A percentile compares a stretch with the other conserved stretches of the same genome.
Conservation (phyloP, 1,140 invertebrate species). For the Chionoecetes opilio region DNA sequence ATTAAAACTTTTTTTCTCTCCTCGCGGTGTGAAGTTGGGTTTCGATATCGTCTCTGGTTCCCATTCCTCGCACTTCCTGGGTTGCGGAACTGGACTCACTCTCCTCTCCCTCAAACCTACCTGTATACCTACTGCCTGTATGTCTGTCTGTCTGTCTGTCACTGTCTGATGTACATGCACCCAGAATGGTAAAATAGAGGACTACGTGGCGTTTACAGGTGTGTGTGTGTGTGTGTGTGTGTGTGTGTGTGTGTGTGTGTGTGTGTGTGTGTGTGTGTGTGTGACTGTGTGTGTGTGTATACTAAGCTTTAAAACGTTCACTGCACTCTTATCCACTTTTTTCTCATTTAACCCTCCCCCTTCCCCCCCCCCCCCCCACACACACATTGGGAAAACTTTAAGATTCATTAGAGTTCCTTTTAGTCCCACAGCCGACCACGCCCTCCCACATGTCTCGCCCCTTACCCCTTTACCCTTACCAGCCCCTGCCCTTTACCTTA, state of each 20-base stretch:
- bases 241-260: not conserved
- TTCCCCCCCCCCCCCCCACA: not conserved
- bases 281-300: too few relatives aligned
- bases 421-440: not conserved
- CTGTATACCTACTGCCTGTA: too few relatives aligned
- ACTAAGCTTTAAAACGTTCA: too few relatives aligned
- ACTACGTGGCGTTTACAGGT: too few relatives aligned
- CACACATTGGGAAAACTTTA: not conserved
- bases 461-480: too few relatives aligned
- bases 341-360: too few relatives aligned
- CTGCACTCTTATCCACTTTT: too few relatives aligned
- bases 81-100: not conserved
- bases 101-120: too few relatives aligned
- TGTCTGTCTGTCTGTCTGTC: too few relatives aligned
- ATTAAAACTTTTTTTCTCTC: slow-evolving; percentile 11
- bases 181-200: too few relatives aligned
- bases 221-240: not conserved
- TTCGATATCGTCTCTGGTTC: not conserved
- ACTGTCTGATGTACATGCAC: too few relatives aligned
- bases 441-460: not conserved
- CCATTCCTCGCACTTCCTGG: not conserved
- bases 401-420: slow-evolving; percentile 8
- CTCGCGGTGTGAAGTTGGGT: not conserved
- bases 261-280: not conserved
- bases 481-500: not conserved